Evolutionary conservation across 2,888 invertebrate species (phyloP).

Genomic region (Diarsia brunnea): DNA sequence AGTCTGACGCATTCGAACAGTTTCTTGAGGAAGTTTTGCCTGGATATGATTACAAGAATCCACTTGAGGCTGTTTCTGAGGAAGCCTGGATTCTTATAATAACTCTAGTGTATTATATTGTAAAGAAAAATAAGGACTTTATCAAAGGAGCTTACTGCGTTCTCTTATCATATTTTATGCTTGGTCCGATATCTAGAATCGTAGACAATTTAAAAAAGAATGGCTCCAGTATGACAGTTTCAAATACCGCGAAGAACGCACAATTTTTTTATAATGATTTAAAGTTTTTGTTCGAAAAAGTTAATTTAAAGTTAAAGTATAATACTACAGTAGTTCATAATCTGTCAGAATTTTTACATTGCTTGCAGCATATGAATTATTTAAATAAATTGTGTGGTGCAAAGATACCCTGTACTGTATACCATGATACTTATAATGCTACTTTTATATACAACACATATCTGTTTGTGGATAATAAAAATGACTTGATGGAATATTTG

Average conservation of each 20-base stretch:
- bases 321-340: slow-evolving; percentile 62
- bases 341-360: slow-evolving; percentile 74
- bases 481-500: slow-evolving; percentile 48
- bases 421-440: slow-evolving; percentile 66
- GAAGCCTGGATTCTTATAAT: slow-evolving; percentile 53
- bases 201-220: slow-evolving; percentile 13
- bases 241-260: not conserved
- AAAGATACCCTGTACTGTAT: slow-evolving; percentile 60
- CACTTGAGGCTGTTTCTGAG: not conserved
- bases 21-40: slow-evolving; percentile 53
- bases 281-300: slow-evolving; percentile 47
- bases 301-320: slow-evolving; percentile 18
- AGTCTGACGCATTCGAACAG: slow-evolving; percentile 24
- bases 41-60: slow-evolving; percentile 24
- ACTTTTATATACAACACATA: slow-evolving; percentile 71
- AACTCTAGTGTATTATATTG: slow-evolving; percentile 67
- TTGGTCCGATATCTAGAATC: slow-evolving; percentile 35
- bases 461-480: slow-evolving; percentile 46
- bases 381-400: slow-evolving; percentile 71
- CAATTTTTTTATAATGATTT: slow-evolving; percentile 40
- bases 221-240: not conserved
- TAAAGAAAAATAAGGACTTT: slow-evolving; percentile 61
- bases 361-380: slow-evolving; percentile 74
- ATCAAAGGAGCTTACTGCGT: slow-evolving; percentile 64
- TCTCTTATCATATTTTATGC: slow-evolving; percentile 62